Evolutionary conservation across 2,888 invertebrate genomes (phyloP), one percentile per base, ranked within the genome.

Genomic region (Tachystola acroxantha): DNA sequence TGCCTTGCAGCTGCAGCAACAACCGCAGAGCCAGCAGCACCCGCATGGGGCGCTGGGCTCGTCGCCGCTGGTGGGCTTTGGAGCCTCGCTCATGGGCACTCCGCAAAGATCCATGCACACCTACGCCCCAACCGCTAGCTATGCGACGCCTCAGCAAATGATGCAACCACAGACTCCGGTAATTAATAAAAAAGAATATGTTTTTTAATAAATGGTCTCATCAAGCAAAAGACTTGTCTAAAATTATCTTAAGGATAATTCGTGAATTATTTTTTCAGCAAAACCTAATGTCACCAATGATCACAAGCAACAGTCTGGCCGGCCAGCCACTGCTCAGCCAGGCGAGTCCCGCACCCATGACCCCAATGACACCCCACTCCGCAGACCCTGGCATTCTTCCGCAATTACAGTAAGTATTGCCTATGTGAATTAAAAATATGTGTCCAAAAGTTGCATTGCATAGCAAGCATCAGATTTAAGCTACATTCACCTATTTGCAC

Each of bases 311-410:
- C 56, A 73, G 77, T 45, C 74, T 89, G 34, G 87, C 85, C 10
- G 88, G 89, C 2, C 91, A 92, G 38, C 90, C 91, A 38, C 87
- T 90, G 53, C 81, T 90, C 29, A 89, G 90, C 27, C 90, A 91
- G 34, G 89, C 89, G 1, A 90, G 92, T 61, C 95, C 96, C 1
- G 92, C 93, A 7, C 96, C 96, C 1, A 91, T 93, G 90, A 95
- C 94, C 1, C 95, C 96, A 1, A 94, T 96, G 92, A 97, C 97
- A 6, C 97, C 97, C 24, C 93, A 92, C 40, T 97, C 97, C 0
- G 95, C 96, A 7, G 97, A 97, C 79, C 96, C 97, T 36, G 96
- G 96, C 34, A 97, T 98, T 57, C 89, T 96, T 40, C 98, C 98
- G 13, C 96, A 97, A 66, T 79, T 97, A 65, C 97, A 97, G 96